A percentile compares a stretch with the other conserved stretches of the same genome.
Evolutionary conservation across 2,113 vertebrate genomes (phyloP).

Genomic region (Myocastor coypus): DNA sequence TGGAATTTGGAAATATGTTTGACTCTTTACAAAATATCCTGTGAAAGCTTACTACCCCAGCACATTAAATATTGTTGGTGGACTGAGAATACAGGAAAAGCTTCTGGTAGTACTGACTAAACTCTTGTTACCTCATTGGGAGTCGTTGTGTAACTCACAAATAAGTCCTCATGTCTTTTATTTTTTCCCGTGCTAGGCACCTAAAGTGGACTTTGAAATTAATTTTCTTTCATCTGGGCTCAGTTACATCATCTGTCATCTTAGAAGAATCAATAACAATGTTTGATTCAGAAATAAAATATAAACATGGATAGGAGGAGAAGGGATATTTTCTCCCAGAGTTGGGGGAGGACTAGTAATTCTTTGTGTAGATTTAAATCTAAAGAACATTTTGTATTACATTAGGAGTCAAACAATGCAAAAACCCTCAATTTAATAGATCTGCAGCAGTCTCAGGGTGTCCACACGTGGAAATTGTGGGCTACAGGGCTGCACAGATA

Average conservation of each 20-base stretch:
- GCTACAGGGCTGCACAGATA: background rate
- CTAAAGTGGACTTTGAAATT: constrained; percentile 8
- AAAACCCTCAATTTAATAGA: background rate
- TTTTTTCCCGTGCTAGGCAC: background rate
- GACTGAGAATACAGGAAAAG: background rate
- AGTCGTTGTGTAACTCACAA: background rate
- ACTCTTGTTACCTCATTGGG: background rate
- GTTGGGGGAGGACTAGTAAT: background rate
- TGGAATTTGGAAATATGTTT: constrained; percentile 26
- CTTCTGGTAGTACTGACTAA: background rate
- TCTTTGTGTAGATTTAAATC: background rate
- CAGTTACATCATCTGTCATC: background rate
- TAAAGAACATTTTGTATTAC: constrained; percentile 19
- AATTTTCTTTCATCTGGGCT: constrained; percentile 57
- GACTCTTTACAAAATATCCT: constrained; percentile 5
- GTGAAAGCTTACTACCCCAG: constrained; percentile 10
- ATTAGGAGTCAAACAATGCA: background rate
- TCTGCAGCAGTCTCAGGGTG: background rate
- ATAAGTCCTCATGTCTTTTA: constrained; percentile 45
- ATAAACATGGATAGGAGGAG: background rate
- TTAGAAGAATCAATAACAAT: background rate
- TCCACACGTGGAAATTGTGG: background rate
- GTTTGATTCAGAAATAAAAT: constrained; percentile 38
- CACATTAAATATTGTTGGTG: constrained; percentile 27
- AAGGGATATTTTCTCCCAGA: background rate